phyloP scores from a whole-genome alignment of 1,140 invertebrate species.

The Zaprionus africanus region DNA sequence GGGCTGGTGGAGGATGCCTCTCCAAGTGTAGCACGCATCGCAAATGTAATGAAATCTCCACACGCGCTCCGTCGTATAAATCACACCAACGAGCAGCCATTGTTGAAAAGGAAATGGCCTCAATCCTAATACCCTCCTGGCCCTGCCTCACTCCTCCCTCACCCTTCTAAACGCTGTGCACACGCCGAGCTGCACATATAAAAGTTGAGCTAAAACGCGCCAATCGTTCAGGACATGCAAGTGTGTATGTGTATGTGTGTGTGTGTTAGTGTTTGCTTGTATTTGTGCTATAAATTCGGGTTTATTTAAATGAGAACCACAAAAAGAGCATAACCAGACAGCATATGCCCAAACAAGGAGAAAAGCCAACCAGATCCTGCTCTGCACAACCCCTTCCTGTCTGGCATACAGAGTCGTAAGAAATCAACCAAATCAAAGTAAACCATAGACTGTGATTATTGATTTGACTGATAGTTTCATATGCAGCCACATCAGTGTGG shows the following conservation, averaged over 20 bases:
- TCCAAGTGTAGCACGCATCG: constrained; percentile 40
- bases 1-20: background rate
- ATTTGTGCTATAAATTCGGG: constrained; percentile 63
- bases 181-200: constrained; percentile 11
- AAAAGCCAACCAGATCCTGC: constrained; percentile 29
- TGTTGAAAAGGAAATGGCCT: constrained; percentile 73
- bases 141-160: background rate
- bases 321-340: constrained; percentile 40
- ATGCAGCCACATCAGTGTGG: background rate
- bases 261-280: constrained; percentile 31
- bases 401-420: constrained; percentile 28
- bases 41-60: constrained; percentile 72
- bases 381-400: background rate
- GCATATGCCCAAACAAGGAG: constrained; percentile 65
- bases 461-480: constrained; percentile 46
- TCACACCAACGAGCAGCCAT: constrained; percentile 66
- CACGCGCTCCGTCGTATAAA: constrained; percentile 61
- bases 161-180: background rate
- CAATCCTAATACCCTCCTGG: constrained; percentile 27
- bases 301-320: constrained; percentile 75
- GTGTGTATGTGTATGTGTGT: constrained; percentile 42
- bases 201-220: constrained; percentile 50
- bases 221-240: constrained; percentile 58
- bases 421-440: constrained; percentile 24
- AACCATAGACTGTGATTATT: constrained; percentile 28